phyloP scores from a whole-genome alignment of 2,113 vertebrate genomes.

The Laticauda laticaudata region DNA sequence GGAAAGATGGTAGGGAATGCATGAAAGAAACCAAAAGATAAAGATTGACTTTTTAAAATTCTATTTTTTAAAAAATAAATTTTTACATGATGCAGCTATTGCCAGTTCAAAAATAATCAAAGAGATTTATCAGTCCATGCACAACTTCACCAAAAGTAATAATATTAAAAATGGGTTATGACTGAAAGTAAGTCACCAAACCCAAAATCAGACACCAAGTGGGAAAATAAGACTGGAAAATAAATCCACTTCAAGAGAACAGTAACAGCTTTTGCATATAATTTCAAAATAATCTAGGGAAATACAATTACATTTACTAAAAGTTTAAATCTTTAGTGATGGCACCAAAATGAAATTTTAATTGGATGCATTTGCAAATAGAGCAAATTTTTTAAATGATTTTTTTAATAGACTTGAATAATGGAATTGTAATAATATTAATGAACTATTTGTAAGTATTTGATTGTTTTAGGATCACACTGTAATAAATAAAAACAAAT shows the following conservation, averaged over 20 bases:
- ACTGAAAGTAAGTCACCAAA: neutral
- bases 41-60: no score
- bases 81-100: neutral
- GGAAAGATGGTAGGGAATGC: no score
- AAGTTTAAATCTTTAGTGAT: neutral
- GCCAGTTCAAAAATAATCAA: neutral
- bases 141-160: neutral
- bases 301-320: neutral
- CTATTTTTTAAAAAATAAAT: no score
- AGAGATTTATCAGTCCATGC: neutral
- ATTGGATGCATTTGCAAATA: neutral
- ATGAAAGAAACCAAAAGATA: no score
- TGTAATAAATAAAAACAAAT: neutral
- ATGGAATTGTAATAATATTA: neutral
- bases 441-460: neutral
- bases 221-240: neutral
- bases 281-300: neutral
- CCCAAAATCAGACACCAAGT: neutral
- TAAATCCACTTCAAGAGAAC: neutral
- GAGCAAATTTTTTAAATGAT: neutral
- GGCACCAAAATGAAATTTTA: neutral
- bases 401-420: neutral
- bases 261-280: neutral
- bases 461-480: neutral
- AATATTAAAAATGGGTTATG: neutral